These are phyloP conservation scores for Lithobates pipiens DNA, from an alignment of 2,797 vertebrate genomes.

Conservation along the genomic window DNA sequence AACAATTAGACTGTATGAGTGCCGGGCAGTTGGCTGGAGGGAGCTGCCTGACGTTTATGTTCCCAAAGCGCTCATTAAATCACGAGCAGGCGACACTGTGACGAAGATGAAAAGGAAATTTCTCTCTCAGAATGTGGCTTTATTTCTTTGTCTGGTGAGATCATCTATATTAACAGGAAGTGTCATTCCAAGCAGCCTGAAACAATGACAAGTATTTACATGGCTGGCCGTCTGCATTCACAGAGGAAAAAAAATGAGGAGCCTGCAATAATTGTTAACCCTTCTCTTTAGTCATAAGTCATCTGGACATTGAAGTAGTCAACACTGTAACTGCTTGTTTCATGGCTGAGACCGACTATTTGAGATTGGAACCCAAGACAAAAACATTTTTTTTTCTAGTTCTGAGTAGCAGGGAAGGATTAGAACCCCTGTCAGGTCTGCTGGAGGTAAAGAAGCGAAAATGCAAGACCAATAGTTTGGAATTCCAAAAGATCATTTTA, in stretches of 20 bases:
- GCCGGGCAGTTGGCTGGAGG: conserved; percentile 7
- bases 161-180: conserved; percentile 56
- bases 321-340: too few relatives aligned
- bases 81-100: conserved; percentile 44
- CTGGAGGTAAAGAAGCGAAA: too few relatives aligned
- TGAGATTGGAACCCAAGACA: too few relatives aligned
- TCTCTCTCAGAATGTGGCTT: conserved; percentile 32
- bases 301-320: not conserved
- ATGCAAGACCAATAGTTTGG: too few relatives aligned
- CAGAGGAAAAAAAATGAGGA: not conserved
- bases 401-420: too few relatives aligned
- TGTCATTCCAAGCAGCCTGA: conserved; percentile 17
- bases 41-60: not conserved
- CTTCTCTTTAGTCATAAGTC: not conserved
- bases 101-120: conserved; percentile 51
- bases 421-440: too few relatives aligned
- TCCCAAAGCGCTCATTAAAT: conserved; percentile 43
- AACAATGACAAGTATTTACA: conserved; percentile 39
- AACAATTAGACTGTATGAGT: not conserved
- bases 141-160: conserved; percentile 48
- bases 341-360: too few relatives aligned
- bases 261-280: not conserved
- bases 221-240: not conserved
- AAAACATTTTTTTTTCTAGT: too few relatives aligned
- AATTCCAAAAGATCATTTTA: too few relatives aligned